Evolutionary conservation across 1,140 invertebrate species (phyloP), one percentile per base, ranked within the genome.

Genomic region (Andrena cerasifolii): DNA sequence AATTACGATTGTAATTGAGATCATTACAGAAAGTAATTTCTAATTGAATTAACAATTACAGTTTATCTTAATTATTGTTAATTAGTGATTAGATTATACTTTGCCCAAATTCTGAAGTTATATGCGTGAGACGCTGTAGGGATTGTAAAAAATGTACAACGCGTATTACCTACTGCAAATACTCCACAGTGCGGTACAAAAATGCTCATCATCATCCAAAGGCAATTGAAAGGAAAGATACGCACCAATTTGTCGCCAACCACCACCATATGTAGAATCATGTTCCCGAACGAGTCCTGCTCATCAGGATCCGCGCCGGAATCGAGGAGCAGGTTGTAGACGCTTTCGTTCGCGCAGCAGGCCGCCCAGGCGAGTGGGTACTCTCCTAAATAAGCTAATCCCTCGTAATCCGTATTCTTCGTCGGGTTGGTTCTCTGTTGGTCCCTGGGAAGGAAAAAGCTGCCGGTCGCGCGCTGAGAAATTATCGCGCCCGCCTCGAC

Each of bases 181-280:
- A n/a, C n/a, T n/a, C n/a, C n/a, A n/a, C n/a, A n/a, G n/a, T n/a
- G n/a, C n/a, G n/a, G n/a, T n/a, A n/a, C n/a, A n/a, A n/a, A n/a
- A n/a, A n/a, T n/a, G n/a, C n/a, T n/a, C n/a, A n/a, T n/a, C n/a
- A n/a, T n/a, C n/a, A n/a, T n/a, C n/a, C n/a, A n/a, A n/a, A n/a
- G n/a, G n/a, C n/a, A n/a, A n/a, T n/a, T n/a, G n/a, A n/a, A n/a
- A 26, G 5, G 12, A 31, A 49, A 43, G 16, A 51, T 68, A 93
- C 94, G 93, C 93, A 99, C 98, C 93, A 98, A 93, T 93, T 99
- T 99, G 90, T 99, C 97, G 86, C 97, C 96, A 68, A 99, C 98
- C 0, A 99, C 99, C 16, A 99, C 97, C 98, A 99, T 99, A 90
- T 99, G 99, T 6, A 99, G 93, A 66, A 99, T 98, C 95, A 98